Evolutionary conservation across 1,140 invertebrate species (phyloP).

Genomic region (Drosophila bocqueti): DNA sequence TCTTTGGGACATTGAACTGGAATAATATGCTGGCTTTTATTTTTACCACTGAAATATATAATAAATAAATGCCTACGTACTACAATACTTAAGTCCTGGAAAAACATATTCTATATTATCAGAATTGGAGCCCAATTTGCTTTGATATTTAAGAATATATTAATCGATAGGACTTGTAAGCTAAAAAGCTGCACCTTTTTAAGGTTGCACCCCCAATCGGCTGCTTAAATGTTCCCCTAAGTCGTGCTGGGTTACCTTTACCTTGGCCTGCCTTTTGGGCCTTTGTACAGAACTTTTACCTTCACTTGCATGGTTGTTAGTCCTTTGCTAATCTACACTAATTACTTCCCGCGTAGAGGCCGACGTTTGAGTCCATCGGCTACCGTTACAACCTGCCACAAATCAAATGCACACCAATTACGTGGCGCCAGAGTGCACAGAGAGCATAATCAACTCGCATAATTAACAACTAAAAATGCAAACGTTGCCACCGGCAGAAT

Average conservation of each 20-base stretch:
- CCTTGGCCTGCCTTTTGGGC: constrained; percentile 49
- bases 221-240: constrained; percentile 3
- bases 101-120: neutral
- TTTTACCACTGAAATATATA: too few relatives aligned
- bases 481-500: constrained; percentile 40
- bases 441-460: constrained; percentile 82
- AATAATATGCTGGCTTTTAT: too few relatives aligned
- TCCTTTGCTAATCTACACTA: constrained; percentile 75
- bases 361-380: constrained; percentile 55
- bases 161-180: neutral
- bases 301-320: constrained; percentile 56
- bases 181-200: neutral
- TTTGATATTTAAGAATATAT: neutral
- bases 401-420: constrained; percentile 83
- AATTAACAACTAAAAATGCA: constrained; percentile 83
- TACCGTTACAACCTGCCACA: constrained; percentile 75
- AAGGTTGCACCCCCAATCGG: constrained; percentile 4
- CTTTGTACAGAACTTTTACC: constrained; percentile 60
- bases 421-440: constrained; percentile 76
- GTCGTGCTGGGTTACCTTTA: constrained; percentile 23
- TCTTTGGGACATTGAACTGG: neutral
- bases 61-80: too few relatives aligned
- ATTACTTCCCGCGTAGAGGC: constrained; percentile 68
- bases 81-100: too few relatives aligned
- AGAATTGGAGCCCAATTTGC: neutral